phyloP scores from a whole-genome alignment of 2,113 vertebrate genomes.

The Urocynchramus pylzowi region DNA sequence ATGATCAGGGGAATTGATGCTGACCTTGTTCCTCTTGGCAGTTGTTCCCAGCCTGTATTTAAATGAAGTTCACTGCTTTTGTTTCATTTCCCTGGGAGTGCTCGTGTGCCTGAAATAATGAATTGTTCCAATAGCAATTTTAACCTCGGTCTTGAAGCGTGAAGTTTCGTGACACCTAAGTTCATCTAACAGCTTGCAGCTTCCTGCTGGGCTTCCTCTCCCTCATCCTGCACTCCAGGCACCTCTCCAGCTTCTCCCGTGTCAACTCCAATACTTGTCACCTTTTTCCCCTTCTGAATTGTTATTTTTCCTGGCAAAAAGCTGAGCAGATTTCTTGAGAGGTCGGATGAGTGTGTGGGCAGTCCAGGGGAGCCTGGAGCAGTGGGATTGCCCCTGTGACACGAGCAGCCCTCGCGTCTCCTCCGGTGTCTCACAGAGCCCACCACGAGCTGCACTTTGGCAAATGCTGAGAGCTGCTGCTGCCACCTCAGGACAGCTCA shows the following conservation, averaged over 20 bases:
- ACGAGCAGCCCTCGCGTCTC: neutral
- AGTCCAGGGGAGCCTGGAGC: neutral
- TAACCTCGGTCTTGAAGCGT: constrained; percentile 34
- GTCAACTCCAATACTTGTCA: neutral
- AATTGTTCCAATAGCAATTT: constrained; percentile 45
- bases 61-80: constrained; percentile 40
- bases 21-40: constrained; percentile 57
- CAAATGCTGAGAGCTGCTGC: neutral
- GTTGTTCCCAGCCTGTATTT: constrained; percentile 33
- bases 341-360: neutral
- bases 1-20: neutral
- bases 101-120: constrained; percentile 44
- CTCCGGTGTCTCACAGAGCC: neutral
- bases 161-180: constrained; percentile 21
- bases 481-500: rapidly evolving
- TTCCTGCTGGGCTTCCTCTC: constrained; percentile 15
- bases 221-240: constrained; percentile 3
- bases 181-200: constrained; percentile 39
- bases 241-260: neutral
- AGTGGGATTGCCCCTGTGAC: neutral
- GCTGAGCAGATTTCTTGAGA: neutral
- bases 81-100: constrained; percentile 31
- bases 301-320: neutral
- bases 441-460: neutral
- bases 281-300: neutral